Base-by-base conservation (phyloP, 2,113 vertebrate species). In the Balaeniceps rex region DNA sequence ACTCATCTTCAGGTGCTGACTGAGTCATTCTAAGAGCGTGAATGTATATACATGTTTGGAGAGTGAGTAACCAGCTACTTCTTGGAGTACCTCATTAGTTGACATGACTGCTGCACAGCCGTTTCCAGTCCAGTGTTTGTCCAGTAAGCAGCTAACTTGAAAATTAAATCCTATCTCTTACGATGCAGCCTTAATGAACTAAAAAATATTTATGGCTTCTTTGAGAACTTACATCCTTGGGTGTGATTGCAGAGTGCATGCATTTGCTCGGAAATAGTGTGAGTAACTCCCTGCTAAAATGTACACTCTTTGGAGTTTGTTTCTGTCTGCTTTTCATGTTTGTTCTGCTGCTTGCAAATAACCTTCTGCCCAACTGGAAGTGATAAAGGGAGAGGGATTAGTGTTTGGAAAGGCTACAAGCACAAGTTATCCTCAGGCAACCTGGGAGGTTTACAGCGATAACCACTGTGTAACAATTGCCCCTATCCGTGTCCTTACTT, bases 1-100 rank as follows among this genome's bases (percentile, higher is more conserved):
- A 68, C 63, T 85, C 66, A 55, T 94, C 84, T 88, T 86, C 77
- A 88, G 89, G 88, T 82, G 84, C 44, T 94, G 92, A 82, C 84
- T 88, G 93, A 97, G 77, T 84, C 82, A 44, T 91, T 93, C 65
- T 86, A 75, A 94, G 90, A 87, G 54, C 61, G 24, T 82, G 38
- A 88, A n/a, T 64, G 57, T 74, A 46, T 23, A 47, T 69, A 64
- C 57, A 4, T 61, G 58, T 87, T 93, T 49, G 55, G 66, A 90
- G 71, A 76, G 29, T 52, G 61, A 74, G 69, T 82, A 96, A 87
- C 90, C 61, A 68, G 65, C 76, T 83, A 55, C 74, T 93, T 93
- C 83, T 90, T 77, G 77, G 83, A 91, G 87, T 54, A 70, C 65
- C 72, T 93, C 51, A 5, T 93, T 96, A 96, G 84, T 61, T 0